These are phyloP conservation scores for Alloplasta piceator DNA, from an alignment of 2,888 invertebrate genomes.

Conservation along the genomic window DNA sequence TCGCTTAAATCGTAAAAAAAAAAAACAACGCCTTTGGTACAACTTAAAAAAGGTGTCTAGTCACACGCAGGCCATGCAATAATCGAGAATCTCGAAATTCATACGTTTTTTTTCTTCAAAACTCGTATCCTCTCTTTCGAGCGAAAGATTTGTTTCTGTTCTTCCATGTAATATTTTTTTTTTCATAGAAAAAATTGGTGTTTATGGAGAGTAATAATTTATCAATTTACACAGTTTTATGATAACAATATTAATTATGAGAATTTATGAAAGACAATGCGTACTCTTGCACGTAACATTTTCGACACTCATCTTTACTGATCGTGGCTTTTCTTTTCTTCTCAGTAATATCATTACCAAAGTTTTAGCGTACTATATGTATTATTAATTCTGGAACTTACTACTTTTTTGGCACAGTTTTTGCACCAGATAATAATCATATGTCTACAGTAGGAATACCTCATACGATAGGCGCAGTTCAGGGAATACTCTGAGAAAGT, in stretches of 20 bases:
- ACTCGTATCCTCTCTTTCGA: neutral
- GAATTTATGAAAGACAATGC: neutral
- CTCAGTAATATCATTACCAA: conserved; percentile 44
- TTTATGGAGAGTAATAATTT: too few species aligned
- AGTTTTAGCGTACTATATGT: conserved; percentile 54
- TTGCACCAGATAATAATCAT: neutral
- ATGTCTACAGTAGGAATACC: neutral
- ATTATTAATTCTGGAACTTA: conserved; percentile 7
- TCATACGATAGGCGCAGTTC: neutral
- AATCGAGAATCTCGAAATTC: conserved; percentile 19
- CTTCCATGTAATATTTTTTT: conserved; percentile 32
- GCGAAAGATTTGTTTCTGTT: conserved; percentile 21
- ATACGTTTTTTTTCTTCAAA: neutral
- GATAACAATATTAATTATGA: too few species aligned
- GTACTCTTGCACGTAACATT: neutral
- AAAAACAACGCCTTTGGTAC: conserved; percentile 34
- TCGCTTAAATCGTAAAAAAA: conserved; percentile 10
- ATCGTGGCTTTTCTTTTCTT: conserved; percentile 36
- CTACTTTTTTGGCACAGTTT: neutral
- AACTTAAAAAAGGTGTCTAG: conserved; percentile 39
- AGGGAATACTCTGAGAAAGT: neutral
- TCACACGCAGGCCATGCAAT: conserved; percentile 28
- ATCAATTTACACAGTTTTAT: too few species aligned
- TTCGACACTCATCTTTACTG: conserved; percentile 28
- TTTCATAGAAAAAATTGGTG: neutral